These are phyloP conservation scores for Drosophila ironensis DNA, from an alignment of 1,140 invertebrate species.

Conservation along the genomic window DNA sequence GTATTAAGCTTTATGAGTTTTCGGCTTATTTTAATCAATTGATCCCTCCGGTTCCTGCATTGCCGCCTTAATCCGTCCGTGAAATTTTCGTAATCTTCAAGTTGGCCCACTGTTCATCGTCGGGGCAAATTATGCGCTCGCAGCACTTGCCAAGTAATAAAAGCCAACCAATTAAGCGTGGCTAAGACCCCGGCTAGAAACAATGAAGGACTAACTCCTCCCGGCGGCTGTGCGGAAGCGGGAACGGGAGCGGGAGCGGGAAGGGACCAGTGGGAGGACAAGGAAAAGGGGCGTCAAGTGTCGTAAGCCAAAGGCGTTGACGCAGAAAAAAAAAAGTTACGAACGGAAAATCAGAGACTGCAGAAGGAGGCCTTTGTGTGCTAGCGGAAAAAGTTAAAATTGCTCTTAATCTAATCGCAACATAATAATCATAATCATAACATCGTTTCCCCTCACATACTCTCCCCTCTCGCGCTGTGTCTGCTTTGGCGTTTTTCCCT, in stretches of 20 bases:
- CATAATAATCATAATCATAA: conserved; percentile 81
- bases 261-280: neutral
- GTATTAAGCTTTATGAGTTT: neutral
- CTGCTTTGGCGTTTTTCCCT: neutral
- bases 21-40: conserved; percentile 11
- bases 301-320: conserved; percentile 72
- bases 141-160: conserved; percentile 71
- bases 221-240: neutral
- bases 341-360: conserved; percentile 12
- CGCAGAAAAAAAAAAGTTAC: conserved; percentile 42
- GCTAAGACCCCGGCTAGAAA: conserved; percentile 65
- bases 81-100: conserved; percentile 31
- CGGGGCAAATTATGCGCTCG: conserved; percentile 64
- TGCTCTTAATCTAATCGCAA: conserved; percentile 81
- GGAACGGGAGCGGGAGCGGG: neutral
- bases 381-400: conserved; percentile 69
- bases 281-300: conserved; percentile 59
- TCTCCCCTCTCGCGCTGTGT: neutral
- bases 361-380: conserved; percentile 20
- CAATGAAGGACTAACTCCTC: conserved; percentile 45
- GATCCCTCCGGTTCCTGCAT: neutral
- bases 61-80: conserved; percentile 28
- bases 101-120: conserved; percentile 38
- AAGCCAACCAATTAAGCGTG: conserved; percentile 78
- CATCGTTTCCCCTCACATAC: conserved; percentile 72